Base-by-base conservation (phyloP, 2,888 invertebrate genomes). In the Melieria crassipennis region DNA sequence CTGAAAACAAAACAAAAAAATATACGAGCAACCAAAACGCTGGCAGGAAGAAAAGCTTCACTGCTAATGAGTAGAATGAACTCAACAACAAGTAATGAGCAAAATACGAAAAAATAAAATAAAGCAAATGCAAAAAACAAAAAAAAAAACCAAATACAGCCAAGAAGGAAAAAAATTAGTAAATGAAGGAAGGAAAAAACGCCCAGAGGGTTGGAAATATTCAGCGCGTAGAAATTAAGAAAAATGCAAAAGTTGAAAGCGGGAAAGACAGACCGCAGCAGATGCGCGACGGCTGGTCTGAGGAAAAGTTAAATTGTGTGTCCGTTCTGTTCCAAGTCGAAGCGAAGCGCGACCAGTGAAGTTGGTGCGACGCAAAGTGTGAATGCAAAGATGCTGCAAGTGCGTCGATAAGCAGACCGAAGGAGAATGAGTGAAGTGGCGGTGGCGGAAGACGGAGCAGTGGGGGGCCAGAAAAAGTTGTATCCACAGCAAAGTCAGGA, bases 11-110 rank as follows among this genome's bases (percentile, higher is more conserved):
- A 62, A 56, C 47, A 63, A 72, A 70, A 65, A 45, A 69, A n/a
- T 65, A 62, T 16, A 47, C 6, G 13, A 46, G 47, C 43, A 11
- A 62, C 52, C 65, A 47, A 45, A 46, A 62, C 47, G 65, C 7
- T 16, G 57, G 42, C 7, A 57, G 42, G 45, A 65, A 55, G 64
- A 57, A 65, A 66, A 63, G 47, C 60, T 48, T 69, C 61, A 61
- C 70, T 69, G 70, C 71, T 75, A 75, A 75, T 75, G 75, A 75
- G 71, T 73, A 72, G 70, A 75, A 73, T 70, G 71, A 75, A 71
- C 70, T 68, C 48, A 63, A 67, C 63, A 60, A 48, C 61, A 56
- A 50, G 63, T 71, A 75, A 73, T 71, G 73, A 75, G 71, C 60
- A 72, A 72, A 72, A 47, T 16, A 64, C 13, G 46, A 16, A 48